phyloP scores from a whole-genome alignment of 2,888 invertebrate species.

The Phyto melanocephala region DNA sequence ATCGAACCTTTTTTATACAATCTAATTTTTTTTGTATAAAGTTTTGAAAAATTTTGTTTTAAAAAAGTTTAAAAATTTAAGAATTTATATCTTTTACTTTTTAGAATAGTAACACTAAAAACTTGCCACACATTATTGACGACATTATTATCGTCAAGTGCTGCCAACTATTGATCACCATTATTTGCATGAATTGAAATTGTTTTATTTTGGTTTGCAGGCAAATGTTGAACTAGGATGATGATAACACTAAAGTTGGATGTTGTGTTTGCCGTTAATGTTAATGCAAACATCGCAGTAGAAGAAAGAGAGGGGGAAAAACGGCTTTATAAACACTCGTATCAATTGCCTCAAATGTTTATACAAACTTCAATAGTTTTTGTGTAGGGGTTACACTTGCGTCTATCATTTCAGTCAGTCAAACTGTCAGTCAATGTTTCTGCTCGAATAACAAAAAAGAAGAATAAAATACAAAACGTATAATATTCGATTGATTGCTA shows the following conservation, averaged over 20 bases:
- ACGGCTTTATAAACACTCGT: conserved; percentile 39
- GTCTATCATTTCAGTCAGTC: neutral
- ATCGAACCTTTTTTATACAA: too few species aligned
- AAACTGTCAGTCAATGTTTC: conserved; percentile 5
- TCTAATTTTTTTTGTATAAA: too few species aligned
- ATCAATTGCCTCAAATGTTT: conserved; percentile 47
- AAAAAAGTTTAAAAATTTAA: too few species aligned
- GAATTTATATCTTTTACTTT: too few species aligned
- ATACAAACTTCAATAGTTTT: conserved; percentile 44
- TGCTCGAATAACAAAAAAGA: neutral
- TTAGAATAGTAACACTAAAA: too few species aligned
- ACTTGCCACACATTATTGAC: neutral
- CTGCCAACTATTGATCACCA: conserved; percentile 1
- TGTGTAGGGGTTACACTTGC: conserved; percentile 7
- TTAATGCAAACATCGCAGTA: conserved; percentile 21
- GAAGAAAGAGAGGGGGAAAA: neutral
- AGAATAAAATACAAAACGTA: neutral
- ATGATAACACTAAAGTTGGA: neutral
- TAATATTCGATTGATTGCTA: conserved; percentile 18
- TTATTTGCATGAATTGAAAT: conserved; percentile 2
- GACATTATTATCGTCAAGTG: neutral
- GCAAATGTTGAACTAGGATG: neutral
- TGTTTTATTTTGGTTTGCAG: neutral
- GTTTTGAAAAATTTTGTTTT: too few species aligned
- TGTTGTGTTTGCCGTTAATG: neutral